Base-by-base conservation (phyloP, 2,888 invertebrate genomes). In the Napeogenes inachia region DNA sequence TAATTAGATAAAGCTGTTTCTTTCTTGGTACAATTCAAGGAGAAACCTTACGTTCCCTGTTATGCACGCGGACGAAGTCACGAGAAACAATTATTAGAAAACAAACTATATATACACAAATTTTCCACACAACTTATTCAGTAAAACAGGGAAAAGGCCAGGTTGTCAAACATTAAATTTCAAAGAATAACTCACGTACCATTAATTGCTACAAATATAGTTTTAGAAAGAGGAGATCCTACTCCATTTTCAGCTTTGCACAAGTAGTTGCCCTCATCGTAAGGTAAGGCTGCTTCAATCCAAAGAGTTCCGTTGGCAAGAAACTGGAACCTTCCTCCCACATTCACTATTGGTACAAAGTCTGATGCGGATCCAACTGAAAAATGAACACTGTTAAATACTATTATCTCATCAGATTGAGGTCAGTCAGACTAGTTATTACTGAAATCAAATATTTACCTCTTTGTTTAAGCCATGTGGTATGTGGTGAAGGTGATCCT, bases 221-320 rank as follows among this genome's bases (percentile, higher is more conserved):
- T 94, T 92, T 97, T 97, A 71, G 95, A 94, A 13, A 97, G 92
- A 2, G 95, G 94, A 13, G 94, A 91, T 10, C 97, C 97, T 61
- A 97, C 95, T 32, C 95, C 95, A 78, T 97, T 97, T 72, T 94
- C 94, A 0, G 97, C 95, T 75, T 95, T 93, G 81, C 97, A 97
- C 85, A 96, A 93, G 84, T 97, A 97, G 82, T 94, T 93, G 2
- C 97, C 97, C 79, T 96, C 96, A 71, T 95, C 95, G 74, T 94
- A 93, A 6, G 95, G 93, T 61, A 93, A 92, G 10, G 95, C 95
- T 42, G 95, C 92, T 73, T 95, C 94, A 1, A 96, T 93, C 85
- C 93, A 92, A 61, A 96, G 84, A 2, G 95, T 94, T 50, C 95
- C 95, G 78, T 96, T 96, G 12, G 93, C 87, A 69, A 94, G 87